These are phyloP conservation scores for Linyphia triangularis DNA, from an alignment of 2,888 invertebrate species.

Conservation along the genomic window DNA sequence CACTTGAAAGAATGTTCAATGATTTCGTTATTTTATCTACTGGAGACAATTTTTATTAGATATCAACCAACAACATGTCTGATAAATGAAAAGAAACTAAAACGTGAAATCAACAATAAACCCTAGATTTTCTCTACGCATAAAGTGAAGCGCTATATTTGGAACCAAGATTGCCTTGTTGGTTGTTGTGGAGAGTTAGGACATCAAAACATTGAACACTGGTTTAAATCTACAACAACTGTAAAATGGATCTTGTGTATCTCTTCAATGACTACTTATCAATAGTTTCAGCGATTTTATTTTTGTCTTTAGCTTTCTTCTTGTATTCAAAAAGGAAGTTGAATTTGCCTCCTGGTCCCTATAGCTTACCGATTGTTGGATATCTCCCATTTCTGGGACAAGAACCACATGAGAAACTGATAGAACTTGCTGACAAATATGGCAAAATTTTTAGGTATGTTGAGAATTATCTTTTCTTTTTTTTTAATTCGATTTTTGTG, in stretches of 20 bases:
- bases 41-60: too few species aligned
- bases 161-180: too few species aligned
- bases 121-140: too few species aligned
- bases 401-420: not conserved
- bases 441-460: not conserved
- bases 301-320: not conserved
- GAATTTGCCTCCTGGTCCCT: not conserved
- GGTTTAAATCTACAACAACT: not conserved
- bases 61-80: too few species aligned
- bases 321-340: not conserved
- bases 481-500: too few species aligned
- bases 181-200: too few species aligned
- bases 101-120: too few species aligned
- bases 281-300: not conserved
- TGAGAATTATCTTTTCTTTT: not conserved
- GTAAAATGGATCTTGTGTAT: not conserved
- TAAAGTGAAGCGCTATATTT: too few species aligned
- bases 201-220: not conserved
- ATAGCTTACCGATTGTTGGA: conserved; percentile 1
- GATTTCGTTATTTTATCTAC: too few species aligned
- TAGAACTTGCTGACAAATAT: not conserved
- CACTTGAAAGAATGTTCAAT: too few species aligned
- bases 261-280: not conserved
- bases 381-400: conserved; percentile 7
- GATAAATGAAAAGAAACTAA: too few species aligned